A percentile compares a stretch with the other conserved stretches of the same genome.
Evolutionary conservation across 2,113 vertebrate species (phyloP).

Genomic region (Machaerirhynchus nigripectus): DNA sequence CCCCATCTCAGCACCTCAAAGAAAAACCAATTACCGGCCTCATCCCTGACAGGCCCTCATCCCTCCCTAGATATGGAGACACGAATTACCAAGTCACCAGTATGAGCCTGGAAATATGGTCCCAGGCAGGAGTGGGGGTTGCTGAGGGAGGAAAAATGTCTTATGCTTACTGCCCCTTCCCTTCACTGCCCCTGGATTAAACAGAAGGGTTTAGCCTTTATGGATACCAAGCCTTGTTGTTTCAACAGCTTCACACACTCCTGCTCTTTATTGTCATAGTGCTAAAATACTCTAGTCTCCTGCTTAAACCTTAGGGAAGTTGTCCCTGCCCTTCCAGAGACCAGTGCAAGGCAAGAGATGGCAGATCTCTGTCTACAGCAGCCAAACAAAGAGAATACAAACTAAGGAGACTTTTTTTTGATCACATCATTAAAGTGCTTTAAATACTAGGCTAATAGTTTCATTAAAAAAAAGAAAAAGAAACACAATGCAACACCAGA

Average conservation of each 20-base stretch:
- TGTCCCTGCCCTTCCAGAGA: not conserved
- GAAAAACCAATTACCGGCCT: not conserved
- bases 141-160: not conserved
- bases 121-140: not conserved
- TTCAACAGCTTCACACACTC: not conserved
- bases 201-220: not conserved
- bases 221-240: not conserved
- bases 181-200: not conserved
- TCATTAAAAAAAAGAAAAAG: not conserved
- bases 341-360: not conserved
- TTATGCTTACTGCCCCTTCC: not conserved
- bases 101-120: not conserved
- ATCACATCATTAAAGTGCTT: not conserved
- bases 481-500: not conserved
- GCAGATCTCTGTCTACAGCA: not conserved
- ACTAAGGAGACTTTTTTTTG: not conserved
- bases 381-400: not conserved
- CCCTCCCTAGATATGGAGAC: not conserved
- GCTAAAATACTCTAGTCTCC: not conserved
- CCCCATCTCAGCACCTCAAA: not conserved
- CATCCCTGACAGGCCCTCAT: not conserved
- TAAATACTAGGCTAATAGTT: not conserved
- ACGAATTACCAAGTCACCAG: not conserved
- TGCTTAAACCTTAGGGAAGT: not conserved
- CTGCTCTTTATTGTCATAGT: not conserved